phyloP scores from a whole-genome alignment of 2,797 vertebrate species.

The Dipus sagitta region DNA sequence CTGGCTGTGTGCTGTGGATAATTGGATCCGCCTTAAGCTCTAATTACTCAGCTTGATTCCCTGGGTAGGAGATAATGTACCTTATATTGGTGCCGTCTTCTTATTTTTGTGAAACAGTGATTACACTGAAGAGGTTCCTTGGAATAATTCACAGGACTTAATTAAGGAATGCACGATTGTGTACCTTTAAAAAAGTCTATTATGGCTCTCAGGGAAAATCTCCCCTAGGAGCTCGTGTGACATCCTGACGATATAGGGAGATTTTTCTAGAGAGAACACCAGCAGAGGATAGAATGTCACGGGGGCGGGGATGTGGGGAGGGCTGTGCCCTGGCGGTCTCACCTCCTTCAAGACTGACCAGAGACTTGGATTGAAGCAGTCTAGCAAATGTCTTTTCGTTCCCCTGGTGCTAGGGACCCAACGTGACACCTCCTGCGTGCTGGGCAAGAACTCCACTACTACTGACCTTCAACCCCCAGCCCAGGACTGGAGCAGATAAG shows the following conservation, averaged over 20 bases:
- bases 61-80: conserved; percentile 79
- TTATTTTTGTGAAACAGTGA: conserved; percentile 82
- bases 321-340: background rate
- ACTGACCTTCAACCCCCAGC: background rate
- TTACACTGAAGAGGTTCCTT: conserved; percentile 81
- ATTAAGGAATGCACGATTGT: conserved; percentile 76
- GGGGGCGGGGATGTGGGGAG: background rate
- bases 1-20: conserved; percentile 74
- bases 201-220: conserved; percentile 54
- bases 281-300: background rate
- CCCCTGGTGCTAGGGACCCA: too few relatives aligned
- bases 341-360: background rate
- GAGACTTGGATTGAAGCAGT: background rate
- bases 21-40: conserved; percentile 80
- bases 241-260: background rate
- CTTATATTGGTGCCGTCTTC: conserved; percentile 72
- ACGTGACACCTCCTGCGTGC: too few relatives aligned
- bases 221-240: background rate
- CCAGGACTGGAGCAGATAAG: background rate
- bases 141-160: conserved; percentile 82
- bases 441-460: background rate
- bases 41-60: conserved; percentile 82
- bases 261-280: conserved; percentile 38
- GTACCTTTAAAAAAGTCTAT: conserved; percentile 61
- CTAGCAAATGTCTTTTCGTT: background rate